Conservation (phyloP, 2,888 invertebrate species). For the Leucophenga maculata region DNA sequence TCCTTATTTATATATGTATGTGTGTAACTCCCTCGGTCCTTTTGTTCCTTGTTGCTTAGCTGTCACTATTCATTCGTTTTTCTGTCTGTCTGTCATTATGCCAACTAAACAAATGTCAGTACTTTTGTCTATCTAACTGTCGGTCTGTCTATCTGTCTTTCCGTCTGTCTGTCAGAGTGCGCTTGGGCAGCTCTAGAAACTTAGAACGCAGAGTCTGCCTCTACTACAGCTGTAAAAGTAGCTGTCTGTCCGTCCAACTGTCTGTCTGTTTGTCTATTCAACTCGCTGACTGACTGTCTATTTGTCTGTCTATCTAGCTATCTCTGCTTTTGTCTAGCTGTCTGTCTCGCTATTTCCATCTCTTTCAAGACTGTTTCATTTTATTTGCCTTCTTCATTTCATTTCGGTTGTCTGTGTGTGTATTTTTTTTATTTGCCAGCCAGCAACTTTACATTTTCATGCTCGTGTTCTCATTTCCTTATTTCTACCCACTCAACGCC, state of each 20-base stretch:
- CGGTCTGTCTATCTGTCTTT: slow-evolving; percentile 30
- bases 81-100: slow-evolving; percentile 7
- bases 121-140: slow-evolving; percentile 16
- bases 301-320: slow-evolving; percentile 6
- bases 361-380: slow-evolving; percentile 4
- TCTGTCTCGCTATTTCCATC: slow-evolving; percentile 16
- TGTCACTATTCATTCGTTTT: neutral
- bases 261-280: slow-evolving; percentile 37
- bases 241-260: slow-evolving; percentile 37
- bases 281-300: slow-evolving; percentile 40
- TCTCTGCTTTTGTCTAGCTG: slow-evolving; percentile 42
- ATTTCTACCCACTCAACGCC: slow-evolving; percentile 35
- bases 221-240: slow-evolving; percentile 48
- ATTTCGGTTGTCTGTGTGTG: neutral
- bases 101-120: slow-evolving; percentile 6
- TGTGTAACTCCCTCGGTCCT: neutral
- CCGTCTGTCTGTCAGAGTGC: slow-evolving; percentile 29
- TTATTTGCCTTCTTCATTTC: slow-evolving; percentile 26
- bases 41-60: neutral
- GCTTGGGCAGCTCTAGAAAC: neutral
- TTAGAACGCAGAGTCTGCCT: too few relatives aligned
- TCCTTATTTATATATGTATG: too few relatives aligned
- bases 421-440: slow-evolving; percentile 39
- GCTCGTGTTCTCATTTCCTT: slow-evolving; percentile 53
- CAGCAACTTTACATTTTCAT: slow-evolving; percentile 59